Evolutionary conservation across 2,113 vertebrate genomes (phyloP).

Genomic region (Apteryx owenii): DNA sequence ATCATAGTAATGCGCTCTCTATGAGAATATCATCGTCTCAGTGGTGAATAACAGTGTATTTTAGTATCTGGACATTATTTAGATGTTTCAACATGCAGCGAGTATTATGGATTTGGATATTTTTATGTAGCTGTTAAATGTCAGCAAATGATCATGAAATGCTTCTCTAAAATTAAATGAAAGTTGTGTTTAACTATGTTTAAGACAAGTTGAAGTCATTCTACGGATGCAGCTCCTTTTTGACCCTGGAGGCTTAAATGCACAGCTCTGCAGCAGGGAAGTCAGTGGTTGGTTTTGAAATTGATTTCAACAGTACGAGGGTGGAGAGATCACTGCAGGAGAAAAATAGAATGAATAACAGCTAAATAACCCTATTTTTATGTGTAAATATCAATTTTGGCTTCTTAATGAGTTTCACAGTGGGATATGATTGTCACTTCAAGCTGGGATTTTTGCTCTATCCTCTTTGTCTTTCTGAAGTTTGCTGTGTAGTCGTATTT

Average conservation of each 20-base stretch:
- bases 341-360: background rate
- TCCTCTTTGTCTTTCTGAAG: background rate
- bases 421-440: background rate
- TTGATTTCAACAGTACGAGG: background rate
- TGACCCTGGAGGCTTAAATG: background rate
- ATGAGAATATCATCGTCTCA: background rate
- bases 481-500: background rate
- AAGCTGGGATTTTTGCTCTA: background rate
- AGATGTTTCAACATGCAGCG: background rate
- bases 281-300: background rate
- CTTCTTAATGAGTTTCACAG: background rate
- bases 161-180: background rate
- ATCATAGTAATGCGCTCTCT: constrained; percentile 42
- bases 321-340: background rate
- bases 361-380: background rate
- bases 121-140: background rate
- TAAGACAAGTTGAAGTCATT: background rate
- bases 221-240: background rate
- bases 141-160: background rate
- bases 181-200: background rate
- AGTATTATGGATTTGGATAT: background rate
- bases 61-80: background rate
- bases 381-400: background rate
- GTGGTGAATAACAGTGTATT: background rate
- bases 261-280: background rate